Evolutionary conservation across 2,888 invertebrate genomes (phyloP).

Genomic region (Agapetus fuscipes): DNA sequence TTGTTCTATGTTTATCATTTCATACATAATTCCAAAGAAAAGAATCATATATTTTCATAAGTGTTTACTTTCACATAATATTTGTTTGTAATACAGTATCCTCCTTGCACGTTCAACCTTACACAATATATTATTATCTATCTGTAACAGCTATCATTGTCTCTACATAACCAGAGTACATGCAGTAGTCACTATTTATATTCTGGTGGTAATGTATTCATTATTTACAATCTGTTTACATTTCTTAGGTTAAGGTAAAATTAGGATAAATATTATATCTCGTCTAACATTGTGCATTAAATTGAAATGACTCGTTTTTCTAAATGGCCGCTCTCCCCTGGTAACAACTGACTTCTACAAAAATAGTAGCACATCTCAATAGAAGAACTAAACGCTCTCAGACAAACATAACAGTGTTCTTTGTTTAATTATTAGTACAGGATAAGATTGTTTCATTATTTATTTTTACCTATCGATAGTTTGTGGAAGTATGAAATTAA

Average conservation of each 20-base stretch:
- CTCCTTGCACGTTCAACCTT: neutral
- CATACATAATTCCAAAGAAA: too few species aligned
- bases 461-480: too few species aligned
- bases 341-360: too few species aligned
- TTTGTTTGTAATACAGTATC: conserved; percentile 12
- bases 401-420: neutral
- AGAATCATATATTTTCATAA: neutral
- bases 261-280: conserved; percentile 1
- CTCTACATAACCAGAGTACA: conserved; percentile 17
- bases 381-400: neutral
- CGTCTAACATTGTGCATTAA: conserved; percentile 19
- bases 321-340: neutral
- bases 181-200: conserved; percentile 15
- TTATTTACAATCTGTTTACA: conserved; percentile 20
- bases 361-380: too few species aligned
- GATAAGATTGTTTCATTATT: neutral
- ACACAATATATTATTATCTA: neutral
- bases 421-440: neutral
- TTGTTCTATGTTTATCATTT: too few species aligned
- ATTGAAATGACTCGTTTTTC: conserved; percentile 16
- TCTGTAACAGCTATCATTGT: conserved; percentile 15
- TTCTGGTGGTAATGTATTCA: conserved; percentile 17
- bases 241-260: conserved; percentile 16
- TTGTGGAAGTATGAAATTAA: too few species aligned
- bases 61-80: conserved; percentile 15